Conservation (phyloP, 2,113 vertebrate genomes). For the Tyrannus savana region DNA sequence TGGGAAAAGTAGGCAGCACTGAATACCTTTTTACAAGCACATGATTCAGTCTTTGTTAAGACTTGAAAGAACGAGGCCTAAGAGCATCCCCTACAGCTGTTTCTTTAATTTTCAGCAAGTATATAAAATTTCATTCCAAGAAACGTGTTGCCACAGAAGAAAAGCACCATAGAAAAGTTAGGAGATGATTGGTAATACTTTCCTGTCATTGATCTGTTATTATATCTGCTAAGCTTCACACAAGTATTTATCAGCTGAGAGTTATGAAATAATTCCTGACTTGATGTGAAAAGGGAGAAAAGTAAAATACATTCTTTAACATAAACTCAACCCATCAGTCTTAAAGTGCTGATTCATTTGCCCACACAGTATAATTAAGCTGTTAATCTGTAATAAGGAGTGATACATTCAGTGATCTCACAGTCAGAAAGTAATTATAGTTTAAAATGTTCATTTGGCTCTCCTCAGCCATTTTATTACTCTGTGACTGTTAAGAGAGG, state of each 20-base stretch:
- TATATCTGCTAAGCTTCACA: neutral
- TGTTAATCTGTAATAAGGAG: constrained; percentile 54
- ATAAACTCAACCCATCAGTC: constrained; percentile 3
- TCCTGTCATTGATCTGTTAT: neutral
- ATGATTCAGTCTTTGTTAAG: neutral
- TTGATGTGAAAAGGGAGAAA: neutral
- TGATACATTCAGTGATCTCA: constrained; percentile 19
- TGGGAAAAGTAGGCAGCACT: neutral
- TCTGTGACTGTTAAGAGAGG: neutral
- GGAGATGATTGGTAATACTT: neutral
- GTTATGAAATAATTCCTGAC: constrained; percentile 34
- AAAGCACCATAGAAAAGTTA: neutral
- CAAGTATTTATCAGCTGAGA: constrained; percentile 2
- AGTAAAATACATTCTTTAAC: constrained; percentile 25
- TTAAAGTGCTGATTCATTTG: constrained; percentile 43
- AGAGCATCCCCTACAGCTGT: neutral
- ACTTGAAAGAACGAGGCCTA: neutral
- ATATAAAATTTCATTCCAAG: neutral
- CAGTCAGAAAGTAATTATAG: constrained; percentile 43
- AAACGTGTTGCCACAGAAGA: neutral
- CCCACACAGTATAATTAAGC: constrained; percentile 50
- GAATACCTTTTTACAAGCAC: neutral
- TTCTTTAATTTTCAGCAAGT: constrained; percentile 55
- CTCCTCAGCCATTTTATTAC: constrained; percentile 21
- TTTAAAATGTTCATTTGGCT: neutral